phyloP scores from a whole-genome alignment of 92 coral and sea anemone species.

The Palythoa grandiflora region DNA sequence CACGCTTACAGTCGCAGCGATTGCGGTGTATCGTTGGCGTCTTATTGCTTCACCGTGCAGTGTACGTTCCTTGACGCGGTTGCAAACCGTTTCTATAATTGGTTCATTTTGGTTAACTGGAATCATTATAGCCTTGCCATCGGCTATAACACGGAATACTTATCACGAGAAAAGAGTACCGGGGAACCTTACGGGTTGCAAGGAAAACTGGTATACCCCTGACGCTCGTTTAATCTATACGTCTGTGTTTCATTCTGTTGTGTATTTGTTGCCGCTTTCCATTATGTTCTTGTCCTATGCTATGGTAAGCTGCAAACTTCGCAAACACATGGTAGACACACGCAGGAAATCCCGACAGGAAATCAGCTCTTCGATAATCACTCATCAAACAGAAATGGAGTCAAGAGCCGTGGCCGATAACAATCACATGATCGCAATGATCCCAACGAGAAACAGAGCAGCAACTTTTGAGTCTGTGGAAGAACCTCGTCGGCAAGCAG shows the following conservation, averaged over 20 bases:
- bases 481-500: neutral
- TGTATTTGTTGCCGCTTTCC: slow-evolving; percentile 15
- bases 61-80: slow-evolving; percentile 1
- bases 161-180: neutral
- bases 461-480: neutral
- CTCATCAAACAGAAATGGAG: slow-evolving; percentile 30
- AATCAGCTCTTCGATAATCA: slow-evolving; percentile 16
- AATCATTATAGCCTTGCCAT: neutral
- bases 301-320: slow-evolving; percentile 29
- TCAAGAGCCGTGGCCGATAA: slow-evolving; percentile 10
- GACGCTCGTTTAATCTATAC: neutral
- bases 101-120: slow-evolving; percentile 29
- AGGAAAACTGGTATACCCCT: neutral
- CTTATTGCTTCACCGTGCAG: slow-evolving; percentile 28
- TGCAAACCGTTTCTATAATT: slow-evolving; percentile 24
- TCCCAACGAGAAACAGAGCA: neutral
- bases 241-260: neutral
- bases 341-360: slow-evolving; percentile 35
- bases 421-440: neutral
- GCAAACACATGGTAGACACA: slow-evolving; percentile 36
- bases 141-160: slow-evolving; percentile 24
- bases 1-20: slow-evolving; percentile 33
- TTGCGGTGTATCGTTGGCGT: slow-evolving; percentile 42
- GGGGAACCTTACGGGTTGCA: neutral
- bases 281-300: slow-evolving; percentile 24